phyloP scores from a whole-genome alignment of 2,888 invertebrate genomes.

The Brachypterus glaber region DNA sequence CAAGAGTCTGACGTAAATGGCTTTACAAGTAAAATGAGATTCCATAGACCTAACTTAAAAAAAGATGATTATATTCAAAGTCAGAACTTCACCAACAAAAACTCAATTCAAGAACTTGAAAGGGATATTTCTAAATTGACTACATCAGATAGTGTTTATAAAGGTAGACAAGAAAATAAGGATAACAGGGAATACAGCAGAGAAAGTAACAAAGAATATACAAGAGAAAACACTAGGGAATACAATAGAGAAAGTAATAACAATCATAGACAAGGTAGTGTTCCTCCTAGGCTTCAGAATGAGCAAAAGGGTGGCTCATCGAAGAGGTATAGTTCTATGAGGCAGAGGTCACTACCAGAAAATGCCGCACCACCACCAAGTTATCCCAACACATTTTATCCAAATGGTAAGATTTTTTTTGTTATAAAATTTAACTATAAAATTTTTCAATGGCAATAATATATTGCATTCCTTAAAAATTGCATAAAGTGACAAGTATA shows the following conservation, averaged over 20 bases:
- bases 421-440: no score
- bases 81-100: slow-evolving; percentile 39
- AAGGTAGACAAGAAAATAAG: slow-evolving; percentile 16
- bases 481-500: no score
- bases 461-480: no score
- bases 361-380: slow-evolving; percentile 35
- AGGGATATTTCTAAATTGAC: slow-evolving; percentile 33
- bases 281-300: slow-evolving; percentile 37
- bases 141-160: slow-evolving; percentile 28
- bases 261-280: slow-evolving; percentile 33
- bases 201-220: slow-evolving; percentile 12
- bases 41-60: slow-evolving; percentile 23
- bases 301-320: slow-evolving; percentile 44
- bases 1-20: slow-evolving; percentile 37
- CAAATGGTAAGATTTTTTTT: slow-evolving; percentile 32
- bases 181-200: slow-evolving; percentile 10
- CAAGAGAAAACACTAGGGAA: no score
- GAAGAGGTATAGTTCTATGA: slow-evolving; percentile 47
- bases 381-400: slow-evolving; percentile 33
- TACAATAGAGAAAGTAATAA: slow-evolving; percentile 9
- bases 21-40: slow-evolving; percentile 35
- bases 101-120: slow-evolving; percentile 31
- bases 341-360: slow-evolving; percentile 52
- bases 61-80: slow-evolving; percentile 28
- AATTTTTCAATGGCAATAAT: no score